Percentiles rank a stretch among this genome's conserved stretches.
These are phyloP conservation scores for Brachyptera risi DNA, from an alignment of 2,888 invertebrate species.

Conservation along the genomic window DNA sequence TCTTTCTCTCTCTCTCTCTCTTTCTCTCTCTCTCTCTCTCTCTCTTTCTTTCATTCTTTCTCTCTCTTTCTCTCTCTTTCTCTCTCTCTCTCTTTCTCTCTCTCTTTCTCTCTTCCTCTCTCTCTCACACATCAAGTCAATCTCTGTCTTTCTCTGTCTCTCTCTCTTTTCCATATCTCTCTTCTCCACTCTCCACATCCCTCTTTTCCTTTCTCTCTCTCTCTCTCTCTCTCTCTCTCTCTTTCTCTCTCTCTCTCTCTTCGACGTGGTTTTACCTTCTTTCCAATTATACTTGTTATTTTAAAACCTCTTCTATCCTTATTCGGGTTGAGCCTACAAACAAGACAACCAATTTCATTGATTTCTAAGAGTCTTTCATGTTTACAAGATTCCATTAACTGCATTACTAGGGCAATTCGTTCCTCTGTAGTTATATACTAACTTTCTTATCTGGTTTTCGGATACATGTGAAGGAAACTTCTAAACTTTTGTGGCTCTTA, in stretches of 20 bases:
- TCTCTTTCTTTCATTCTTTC: neutral
- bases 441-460: conserved; percentile 14
- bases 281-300: conserved; percentile 9
- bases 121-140: too few species aligned
- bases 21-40: neutral
- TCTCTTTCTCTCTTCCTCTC: neutral
- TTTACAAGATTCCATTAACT: conserved; percentile 8
- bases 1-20: neutral
- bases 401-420: conserved; percentile 5
- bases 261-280: neutral
- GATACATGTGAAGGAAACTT: conserved; percentile 18
- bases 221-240: neutral
- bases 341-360: conserved; percentile 15
- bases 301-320: conserved; percentile 10
- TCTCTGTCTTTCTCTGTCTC: neutral
- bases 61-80: too few species aligned
- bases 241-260: neutral
- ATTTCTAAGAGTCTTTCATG: conserved; percentile 7
- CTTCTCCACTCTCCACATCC: neutral
- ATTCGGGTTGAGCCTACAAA: neutral
- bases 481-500: neutral
- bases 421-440: conserved; percentile 1
- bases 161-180: neutral
- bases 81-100: too few species aligned
- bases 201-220: neutral